phyloP scores from a whole-genome alignment of 2,113 vertebrate species.

The Anguilla japonica region DNA sequence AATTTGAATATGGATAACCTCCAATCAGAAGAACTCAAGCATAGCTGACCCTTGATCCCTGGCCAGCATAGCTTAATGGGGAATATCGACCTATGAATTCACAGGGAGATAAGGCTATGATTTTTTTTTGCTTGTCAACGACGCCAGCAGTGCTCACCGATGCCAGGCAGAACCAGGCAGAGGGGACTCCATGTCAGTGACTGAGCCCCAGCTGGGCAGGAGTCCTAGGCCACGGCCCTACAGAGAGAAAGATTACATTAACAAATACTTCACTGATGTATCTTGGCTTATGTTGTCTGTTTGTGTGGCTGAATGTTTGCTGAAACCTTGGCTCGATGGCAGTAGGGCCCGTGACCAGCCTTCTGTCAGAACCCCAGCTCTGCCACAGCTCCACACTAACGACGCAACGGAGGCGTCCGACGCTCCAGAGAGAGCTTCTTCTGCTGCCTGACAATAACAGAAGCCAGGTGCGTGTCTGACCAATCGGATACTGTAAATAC shows the following conservation, averaged over 20 bases:
- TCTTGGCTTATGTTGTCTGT: not conserved
- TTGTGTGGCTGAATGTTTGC: not conserved
- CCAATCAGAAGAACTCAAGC: conserved; percentile 13
- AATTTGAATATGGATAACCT: not conserved
- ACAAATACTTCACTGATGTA: too few relatives aligned
- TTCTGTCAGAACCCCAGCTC: not conserved
- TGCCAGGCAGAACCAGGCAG: not conserved
- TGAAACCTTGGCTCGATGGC: too few relatives aligned
- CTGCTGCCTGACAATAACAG: conserved; percentile 58
- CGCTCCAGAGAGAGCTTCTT: not conserved
- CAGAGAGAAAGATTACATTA: too few relatives aligned
- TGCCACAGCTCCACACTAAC: not conserved
- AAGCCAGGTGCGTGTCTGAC: conserved; percentile 73
- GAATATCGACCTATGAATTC: not conserved
- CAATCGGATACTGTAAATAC: conserved; percentile 69
- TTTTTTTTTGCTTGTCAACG: not conserved
- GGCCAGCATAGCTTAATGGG: not conserved
- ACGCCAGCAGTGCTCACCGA: not conserved
- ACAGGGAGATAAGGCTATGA: not conserved
- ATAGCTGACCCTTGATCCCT: not conserved
- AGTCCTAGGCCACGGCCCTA: too few relatives aligned
- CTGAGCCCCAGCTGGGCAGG: not conserved
- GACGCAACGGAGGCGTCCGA: not conserved
- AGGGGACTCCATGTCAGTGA: not conserved
- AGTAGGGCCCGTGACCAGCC: too few relatives aligned